Evolutionary conservation across 2,113 vertebrate genomes (phyloP), one percentile per base, ranked within the genome.

Genomic region (Amphiprion ocellaris): DNA sequence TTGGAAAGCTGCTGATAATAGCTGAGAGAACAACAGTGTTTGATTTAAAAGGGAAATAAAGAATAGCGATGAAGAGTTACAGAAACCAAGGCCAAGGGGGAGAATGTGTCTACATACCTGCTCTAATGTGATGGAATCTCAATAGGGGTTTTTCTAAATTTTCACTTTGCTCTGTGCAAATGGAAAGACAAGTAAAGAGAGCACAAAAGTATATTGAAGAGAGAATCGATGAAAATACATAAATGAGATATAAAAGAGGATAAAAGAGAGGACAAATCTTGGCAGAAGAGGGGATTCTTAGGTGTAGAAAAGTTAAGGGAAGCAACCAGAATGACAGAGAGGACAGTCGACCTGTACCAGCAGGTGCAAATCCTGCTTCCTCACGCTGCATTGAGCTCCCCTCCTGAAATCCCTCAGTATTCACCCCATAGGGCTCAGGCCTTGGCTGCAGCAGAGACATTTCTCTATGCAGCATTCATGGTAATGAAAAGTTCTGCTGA

Each of bases 401-500:
- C 0, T 72, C 68, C 56, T 66, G 41, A 83, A 77, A 74, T 78
- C 74, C 79, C 46, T 63, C 77, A 54, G 58, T 19, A 46, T 62
- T 21, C 50, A 30, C 54, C 78, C 66, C 37, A 65, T 10, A 55
- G 79, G 75, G 41, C 65, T 74, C 44, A 15, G 77, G 41, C 63
- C 62, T 73, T 26, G 50, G 68, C 64, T 75, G 41, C 49, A 0
- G 59, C 58, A 55, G 60, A 63, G 63, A 67, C 17, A 60, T 75
- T 87, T 76, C 69, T 80, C 61, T 7, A 62, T 3, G 50, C 78
- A 65, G 60, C 39, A 50, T 86, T 81, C 14, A 10, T 26, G 63
- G 39, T 79, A 74, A 87, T 88, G 67, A 85, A 84, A 81, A 55
- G 65, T 61, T 83, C 64, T 63, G 68, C 71, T 24, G 17, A 88